These are phyloP conservation scores for Phorcus lineatus DNA, from an alignment of 2,888 invertebrate genomes.

Conservation along the genomic window DNA sequence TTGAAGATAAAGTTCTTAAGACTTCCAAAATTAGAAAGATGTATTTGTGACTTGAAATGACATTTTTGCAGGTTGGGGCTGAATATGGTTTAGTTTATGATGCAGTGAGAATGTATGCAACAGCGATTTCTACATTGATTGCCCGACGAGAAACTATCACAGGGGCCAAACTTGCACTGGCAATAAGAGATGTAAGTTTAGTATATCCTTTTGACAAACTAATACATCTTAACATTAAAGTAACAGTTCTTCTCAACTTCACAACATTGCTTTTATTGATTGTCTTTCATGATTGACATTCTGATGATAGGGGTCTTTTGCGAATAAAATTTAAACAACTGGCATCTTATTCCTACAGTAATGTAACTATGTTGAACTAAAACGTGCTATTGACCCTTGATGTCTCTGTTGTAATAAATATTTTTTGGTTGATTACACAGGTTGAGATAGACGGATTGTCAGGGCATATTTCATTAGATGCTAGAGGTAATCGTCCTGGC, in stretches of 20 bases:
- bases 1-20: too few relatives aligned
- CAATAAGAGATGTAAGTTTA: conserved; percentile 42
- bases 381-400: too few relatives aligned
- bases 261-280: background rate
- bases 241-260: too few relatives aligned
- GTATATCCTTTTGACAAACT: too few relatives aligned
- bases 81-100: conserved; percentile 51
- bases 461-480: conserved; percentile 42
- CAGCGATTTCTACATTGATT: conserved; percentile 40
- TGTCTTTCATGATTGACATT: too few relatives aligned
- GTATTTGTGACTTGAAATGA: background rate
- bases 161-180: conserved; percentile 36
- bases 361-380: too few relatives aligned
- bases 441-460: conserved; percentile 43
- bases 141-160: conserved; percentile 38
- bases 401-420: too few relatives aligned
- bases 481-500: conserved; percentile 47
- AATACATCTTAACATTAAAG: background rate
- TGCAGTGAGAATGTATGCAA: conserved; percentile 42
- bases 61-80: conserved; percentile 37
- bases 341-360: too few relatives aligned
- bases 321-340: background rate
- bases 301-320: too few relatives aligned
- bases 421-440: conserved; percentile 29
- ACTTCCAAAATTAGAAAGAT: too few relatives aligned